These are phyloP conservation scores for Drosophila sucinea DNA, from an alignment of 1,140 invertebrate species.

Conservation along the genomic window DNA sequence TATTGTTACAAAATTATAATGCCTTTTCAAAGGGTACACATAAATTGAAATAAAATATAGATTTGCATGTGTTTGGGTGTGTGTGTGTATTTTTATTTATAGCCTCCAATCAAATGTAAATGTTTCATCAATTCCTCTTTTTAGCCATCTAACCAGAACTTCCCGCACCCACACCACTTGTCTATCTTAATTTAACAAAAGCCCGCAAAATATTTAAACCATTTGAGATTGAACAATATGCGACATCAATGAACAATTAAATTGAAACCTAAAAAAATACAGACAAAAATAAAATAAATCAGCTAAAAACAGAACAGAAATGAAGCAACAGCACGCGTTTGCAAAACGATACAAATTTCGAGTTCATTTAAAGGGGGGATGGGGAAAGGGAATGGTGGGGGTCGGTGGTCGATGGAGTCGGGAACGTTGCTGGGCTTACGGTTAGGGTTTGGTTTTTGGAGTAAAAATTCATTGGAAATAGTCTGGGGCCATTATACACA, in stretches of 20 bases:
- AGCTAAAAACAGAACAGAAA: constrained; percentile 34
- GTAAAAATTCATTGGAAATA: constrained; percentile 44
- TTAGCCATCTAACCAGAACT: neutral
- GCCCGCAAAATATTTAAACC: constrained; percentile 29
- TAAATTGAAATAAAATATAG: neutral
- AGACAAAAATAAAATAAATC: constrained; percentile 22
- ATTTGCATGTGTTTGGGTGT: neutral
- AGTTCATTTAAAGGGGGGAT: constrained; percentile 10
- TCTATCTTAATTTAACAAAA: constrained; percentile 40
- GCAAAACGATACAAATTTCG: constrained; percentile 32
- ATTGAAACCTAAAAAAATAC: constrained; percentile 31
- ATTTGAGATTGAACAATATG: constrained; percentile 34
- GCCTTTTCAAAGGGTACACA: no score
- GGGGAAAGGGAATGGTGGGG: no score
- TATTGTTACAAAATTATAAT: no score
- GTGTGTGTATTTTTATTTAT: neutral
- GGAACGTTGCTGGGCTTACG: neutral
- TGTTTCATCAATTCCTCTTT: neutral
- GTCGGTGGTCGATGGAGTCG: neutral
- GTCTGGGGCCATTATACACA: constrained; percentile 2
- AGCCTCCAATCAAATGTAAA: constrained; percentile 10
- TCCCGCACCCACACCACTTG: constrained; percentile 13
- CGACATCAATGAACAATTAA: constrained; percentile 44
- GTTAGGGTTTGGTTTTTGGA: neutral
- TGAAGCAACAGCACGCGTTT: constrained; percentile 33